Evolutionary conservation across 1,140 invertebrate species (phyloP).

Genomic region (Pomacea maculata): DNA sequence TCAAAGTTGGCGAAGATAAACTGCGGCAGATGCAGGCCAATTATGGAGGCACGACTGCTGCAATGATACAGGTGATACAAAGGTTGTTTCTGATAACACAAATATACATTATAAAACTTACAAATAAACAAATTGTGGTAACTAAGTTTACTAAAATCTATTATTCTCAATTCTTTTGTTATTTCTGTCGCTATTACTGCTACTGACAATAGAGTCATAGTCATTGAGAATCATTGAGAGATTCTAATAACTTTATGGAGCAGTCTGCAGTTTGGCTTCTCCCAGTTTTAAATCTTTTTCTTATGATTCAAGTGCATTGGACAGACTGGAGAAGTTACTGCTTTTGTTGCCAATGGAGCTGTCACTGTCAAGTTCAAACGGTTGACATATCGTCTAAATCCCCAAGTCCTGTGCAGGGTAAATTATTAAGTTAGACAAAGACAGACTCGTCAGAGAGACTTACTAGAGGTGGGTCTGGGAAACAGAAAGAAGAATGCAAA

Average conservation of each 20-base stretch:
- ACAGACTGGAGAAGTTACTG: slow-evolving; percentile 8
- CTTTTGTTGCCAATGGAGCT: not conserved
- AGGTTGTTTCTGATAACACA: not conserved
- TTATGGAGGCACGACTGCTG: slow-evolving; percentile 29
- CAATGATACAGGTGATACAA: slow-evolving; percentile 36
- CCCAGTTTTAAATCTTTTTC: too few species aligned
- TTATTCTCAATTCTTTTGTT: not conserved
- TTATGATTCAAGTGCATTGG: slow-evolving; percentile 11
- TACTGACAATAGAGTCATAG: not conserved
- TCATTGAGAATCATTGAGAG: not conserved
- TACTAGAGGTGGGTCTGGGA: not conserved
- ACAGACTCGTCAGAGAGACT: not conserved
- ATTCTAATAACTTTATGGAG: not conserved
- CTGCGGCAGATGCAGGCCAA: slow-evolving; percentile 8
- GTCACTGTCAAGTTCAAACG: slow-evolving; percentile 9
- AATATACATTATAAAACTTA: not conserved
- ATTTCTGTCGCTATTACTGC: not conserved
- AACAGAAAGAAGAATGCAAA: not conserved
- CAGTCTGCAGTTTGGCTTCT: too few species aligned
- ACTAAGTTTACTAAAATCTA: not conserved
- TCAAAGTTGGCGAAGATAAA: slow-evolving; percentile 1
- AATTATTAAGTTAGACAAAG: not conserved
- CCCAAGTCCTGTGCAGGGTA: not conserved
- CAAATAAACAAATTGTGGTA: not conserved
- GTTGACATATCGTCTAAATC: slow-evolving; percentile 11